Conservation (phyloP, 23 tunicate genomes). For the Phallusia fumigata region DNA sequence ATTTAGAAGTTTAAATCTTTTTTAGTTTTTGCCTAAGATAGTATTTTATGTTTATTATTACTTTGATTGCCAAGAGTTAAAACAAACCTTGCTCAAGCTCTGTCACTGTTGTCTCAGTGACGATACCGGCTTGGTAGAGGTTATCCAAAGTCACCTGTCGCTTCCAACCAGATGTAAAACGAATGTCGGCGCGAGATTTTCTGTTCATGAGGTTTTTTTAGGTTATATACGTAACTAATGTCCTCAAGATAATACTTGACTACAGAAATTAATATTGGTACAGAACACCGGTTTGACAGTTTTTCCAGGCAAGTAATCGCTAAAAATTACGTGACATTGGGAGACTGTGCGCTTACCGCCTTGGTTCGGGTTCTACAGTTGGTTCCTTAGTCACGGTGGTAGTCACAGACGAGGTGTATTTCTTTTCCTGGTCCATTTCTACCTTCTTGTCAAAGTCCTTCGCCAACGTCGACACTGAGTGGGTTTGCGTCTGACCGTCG, state of each 20-base stretch:
- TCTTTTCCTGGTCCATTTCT: background rate
- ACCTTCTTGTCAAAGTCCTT: conserved; percentile 1
- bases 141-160: conserved; percentile 69
- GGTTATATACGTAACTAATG: no score
- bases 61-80: no score
- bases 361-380: background rate
- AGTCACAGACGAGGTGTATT: background rate
- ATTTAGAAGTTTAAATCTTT: no score
- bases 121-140: conserved; percentile 81
- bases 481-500: background rate
- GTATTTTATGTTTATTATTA: no score
- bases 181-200: conserved; percentile 77
- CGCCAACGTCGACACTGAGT: background rate
- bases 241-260: no score
- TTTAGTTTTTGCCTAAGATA: no score
- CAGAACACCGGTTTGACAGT: no score
- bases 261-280: no score
- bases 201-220: background rate
- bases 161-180: conserved; percentile 94
- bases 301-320: background rate
- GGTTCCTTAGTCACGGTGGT: background rate
- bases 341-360: background rate
- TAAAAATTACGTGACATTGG: background rate
- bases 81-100: conserved; percentile 60
- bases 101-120: conserved; percentile 56